Percentiles rank a stretch among this genome's conserved stretches.
Evolutionary conservation across 2,113 vertebrate genomes (phyloP).

Genomic region (Hippolais icterina): DNA sequence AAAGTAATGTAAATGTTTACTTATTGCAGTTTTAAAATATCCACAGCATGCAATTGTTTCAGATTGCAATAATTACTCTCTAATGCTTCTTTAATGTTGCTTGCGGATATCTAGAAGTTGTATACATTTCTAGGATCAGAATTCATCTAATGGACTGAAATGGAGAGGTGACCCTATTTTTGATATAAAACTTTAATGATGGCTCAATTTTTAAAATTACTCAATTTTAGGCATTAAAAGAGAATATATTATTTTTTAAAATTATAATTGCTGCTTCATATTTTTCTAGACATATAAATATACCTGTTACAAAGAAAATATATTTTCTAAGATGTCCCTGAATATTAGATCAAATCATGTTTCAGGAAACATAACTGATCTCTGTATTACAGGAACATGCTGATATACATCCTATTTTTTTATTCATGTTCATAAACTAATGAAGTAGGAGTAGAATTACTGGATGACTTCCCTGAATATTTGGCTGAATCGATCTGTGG

Average conservation of each 20-base stretch:
- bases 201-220: background rate
- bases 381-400: background rate
- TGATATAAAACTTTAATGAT: background rate
- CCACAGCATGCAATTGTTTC: background rate
- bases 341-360: background rate
- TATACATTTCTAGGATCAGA: background rate
- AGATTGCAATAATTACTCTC: background rate
- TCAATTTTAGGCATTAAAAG: background rate
- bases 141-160: background rate
- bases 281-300: background rate
- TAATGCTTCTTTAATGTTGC: background rate
- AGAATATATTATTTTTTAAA: background rate
- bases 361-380: background rate
- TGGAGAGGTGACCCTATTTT: background rate
- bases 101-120: background rate
- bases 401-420: background rate
- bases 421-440: background rate
- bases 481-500: background rate
- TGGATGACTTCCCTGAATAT: background rate
- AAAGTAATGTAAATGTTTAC: background rate
- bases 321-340: background rate
- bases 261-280: background rate
- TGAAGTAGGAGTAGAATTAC: background rate
- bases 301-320: background rate
- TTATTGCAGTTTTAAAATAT: background rate